Percentiles rank a stretch among this genome's conserved stretches.
These are phyloP conservation scores for Amphipoea lucens DNA, from an alignment of 2,888 invertebrate species.

Conservation along the genomic window DNA sequence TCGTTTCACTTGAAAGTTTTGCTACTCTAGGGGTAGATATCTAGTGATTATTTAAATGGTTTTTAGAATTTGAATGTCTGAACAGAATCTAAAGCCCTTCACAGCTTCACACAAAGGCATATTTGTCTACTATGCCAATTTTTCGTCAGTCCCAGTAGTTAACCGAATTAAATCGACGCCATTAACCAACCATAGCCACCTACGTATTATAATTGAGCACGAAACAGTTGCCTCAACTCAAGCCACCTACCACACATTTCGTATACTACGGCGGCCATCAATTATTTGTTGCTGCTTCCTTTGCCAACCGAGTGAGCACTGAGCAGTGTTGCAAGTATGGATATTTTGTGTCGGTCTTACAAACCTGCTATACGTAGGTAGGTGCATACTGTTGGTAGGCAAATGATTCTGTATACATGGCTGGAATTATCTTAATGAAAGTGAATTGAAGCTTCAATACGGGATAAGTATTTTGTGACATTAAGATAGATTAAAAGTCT, in stretches of 20 bases:
- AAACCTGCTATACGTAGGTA: conserved; percentile 13
- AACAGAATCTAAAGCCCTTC: neutral
- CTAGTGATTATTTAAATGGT: neutral
- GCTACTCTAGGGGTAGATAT: neutral
- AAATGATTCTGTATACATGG: neutral
- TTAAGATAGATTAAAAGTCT: neutral
- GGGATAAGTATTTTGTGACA: neutral
- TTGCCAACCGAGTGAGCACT: conserved; percentile 45
- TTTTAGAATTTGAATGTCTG: neutral
- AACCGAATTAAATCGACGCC: neutral
- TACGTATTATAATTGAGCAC: neutral
- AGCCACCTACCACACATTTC: conserved; percentile 36
- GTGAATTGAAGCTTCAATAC: neutral
- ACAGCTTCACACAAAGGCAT: neutral
- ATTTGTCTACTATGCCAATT: neutral
- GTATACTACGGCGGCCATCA: conserved; percentile 28
- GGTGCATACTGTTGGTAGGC: conserved; percentile 2
- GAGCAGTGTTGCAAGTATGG: conserved; percentile 52
- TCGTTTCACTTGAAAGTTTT: neutral
- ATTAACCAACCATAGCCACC: neutral
- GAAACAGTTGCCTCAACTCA: conserved; percentile 35
- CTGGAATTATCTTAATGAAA: conserved; percentile 1
- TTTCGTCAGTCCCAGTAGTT: neutral
- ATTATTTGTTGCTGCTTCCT: conserved; percentile 57
- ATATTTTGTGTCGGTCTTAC: conserved; percentile 55